Evolutionary conservation across 2,888 invertebrate species (phyloP).

Genomic region (Agrenia bidenticulata): DNA sequence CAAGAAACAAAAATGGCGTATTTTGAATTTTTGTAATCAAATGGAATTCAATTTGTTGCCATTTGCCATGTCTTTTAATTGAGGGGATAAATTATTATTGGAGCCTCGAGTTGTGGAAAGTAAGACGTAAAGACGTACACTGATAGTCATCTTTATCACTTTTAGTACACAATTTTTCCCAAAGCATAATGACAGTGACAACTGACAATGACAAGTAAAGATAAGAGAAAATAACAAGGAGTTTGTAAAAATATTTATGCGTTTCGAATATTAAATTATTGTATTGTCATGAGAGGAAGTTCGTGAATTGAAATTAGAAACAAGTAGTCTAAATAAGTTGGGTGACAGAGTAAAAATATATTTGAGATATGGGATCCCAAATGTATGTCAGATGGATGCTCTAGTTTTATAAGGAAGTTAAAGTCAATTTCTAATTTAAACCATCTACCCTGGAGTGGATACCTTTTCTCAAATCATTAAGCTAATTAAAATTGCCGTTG

Average conservation of each 20-base stretch:
- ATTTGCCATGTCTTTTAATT: no score
- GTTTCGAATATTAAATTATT: slow-evolving; percentile 9
- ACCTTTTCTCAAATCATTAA: slow-evolving; percentile 8
- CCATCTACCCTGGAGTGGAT: slow-evolving; percentile 5
- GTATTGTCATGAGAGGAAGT: slow-evolving; percentile 3
- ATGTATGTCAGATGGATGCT: slow-evolving; percentile 12
- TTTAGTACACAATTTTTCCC: no score
- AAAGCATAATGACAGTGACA: neutral
- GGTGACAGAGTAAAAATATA: neutral
- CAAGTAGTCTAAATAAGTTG: neutral
- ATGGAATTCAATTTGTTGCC: no score
- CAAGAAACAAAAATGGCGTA: no score
- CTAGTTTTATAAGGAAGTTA: neutral
- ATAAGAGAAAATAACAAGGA: neutral
- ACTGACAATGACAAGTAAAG: neutral
- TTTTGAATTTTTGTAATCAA: no score
- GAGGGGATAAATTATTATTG: no score
- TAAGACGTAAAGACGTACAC: no score
- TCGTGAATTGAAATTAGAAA: neutral
- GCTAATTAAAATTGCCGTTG: slow-evolving; percentile 6
- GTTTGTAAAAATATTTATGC: slow-evolving; percentile 9
- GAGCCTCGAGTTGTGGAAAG: no score
- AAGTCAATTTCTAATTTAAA: slow-evolving; percentile 9
- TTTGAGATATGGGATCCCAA: neutral
- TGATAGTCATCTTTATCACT: no score